A percentile compares a stretch with the other conserved stretches of the same genome.
These are phyloP conservation scores for Colletes latitarsis DNA, from an alignment of 1,140 invertebrate genomes.

Conservation along the genomic window DNA sequence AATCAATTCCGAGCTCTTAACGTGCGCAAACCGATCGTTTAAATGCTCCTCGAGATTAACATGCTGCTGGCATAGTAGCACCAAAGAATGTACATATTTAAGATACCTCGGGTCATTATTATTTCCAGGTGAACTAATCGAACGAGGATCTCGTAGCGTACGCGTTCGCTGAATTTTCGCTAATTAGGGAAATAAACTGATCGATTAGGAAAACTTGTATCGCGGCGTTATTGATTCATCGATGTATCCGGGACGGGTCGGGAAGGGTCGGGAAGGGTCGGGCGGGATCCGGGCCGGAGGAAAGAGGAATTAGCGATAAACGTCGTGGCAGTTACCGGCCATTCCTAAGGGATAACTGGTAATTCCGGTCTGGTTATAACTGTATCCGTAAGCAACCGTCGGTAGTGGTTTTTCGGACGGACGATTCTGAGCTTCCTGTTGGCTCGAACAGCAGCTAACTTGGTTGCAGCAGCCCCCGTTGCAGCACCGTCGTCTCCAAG, in stretches of 20 bases:
- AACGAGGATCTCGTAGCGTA: no score
- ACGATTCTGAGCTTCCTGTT: background rate
- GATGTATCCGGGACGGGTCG: no score
- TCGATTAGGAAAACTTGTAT: background rate
- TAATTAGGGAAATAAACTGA: background rate
- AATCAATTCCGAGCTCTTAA: background rate
- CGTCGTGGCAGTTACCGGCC: background rate
- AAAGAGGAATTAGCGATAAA: background rate
- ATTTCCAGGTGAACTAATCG: no score
- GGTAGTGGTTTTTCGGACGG: background rate
- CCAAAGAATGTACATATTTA: no score
- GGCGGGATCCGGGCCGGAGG: no score
- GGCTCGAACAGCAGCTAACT: background rate
- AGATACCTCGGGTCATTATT: no score
- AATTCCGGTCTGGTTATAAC: background rate
- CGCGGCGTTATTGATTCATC: background rate
- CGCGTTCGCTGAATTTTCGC: background rate
- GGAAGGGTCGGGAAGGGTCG: no score
- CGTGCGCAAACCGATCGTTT: constrained; percentile 8
- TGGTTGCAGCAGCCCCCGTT: constrained; percentile 24
- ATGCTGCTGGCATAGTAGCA: background rate
- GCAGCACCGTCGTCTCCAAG: constrained; percentile 41
- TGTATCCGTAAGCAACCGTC: background rate
- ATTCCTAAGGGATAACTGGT: background rate
- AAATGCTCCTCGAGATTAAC: constrained; percentile 14